A percentile compares a stretch with the other conserved stretches of the same genome.
Conservation (phyloP, 2,888 invertebrate species). For the Stenolophus ochropezus region DNA sequence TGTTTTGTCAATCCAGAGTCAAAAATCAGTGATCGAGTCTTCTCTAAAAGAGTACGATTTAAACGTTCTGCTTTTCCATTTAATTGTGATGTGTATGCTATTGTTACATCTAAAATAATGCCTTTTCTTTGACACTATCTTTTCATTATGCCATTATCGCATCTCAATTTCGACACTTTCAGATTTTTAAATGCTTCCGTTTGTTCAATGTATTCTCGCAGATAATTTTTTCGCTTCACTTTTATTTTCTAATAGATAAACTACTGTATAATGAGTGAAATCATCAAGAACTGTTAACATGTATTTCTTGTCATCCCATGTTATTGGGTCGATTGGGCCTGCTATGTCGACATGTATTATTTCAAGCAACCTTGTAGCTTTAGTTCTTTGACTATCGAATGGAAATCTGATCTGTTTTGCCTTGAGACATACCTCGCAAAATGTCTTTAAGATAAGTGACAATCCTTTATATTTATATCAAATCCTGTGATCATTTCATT, state of each 20-base stretch:
- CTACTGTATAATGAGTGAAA: background rate
- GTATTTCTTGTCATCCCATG: background rate
- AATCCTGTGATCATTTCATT: background rate
- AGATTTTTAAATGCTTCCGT: slow-evolving; percentile 60
- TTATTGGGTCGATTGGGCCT: background rate
- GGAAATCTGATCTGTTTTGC: background rate
- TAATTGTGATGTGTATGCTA: slow-evolving; percentile 60
- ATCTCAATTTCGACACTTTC: slow-evolving; percentile 28
- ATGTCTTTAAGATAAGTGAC: no score
- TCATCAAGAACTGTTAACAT: background rate
- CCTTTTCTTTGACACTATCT: slow-evolving; percentile 62
- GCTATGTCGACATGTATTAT: background rate
- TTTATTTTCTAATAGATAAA: background rate
- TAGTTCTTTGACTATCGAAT: background rate
- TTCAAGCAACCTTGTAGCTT: background rate
- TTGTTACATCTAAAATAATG: slow-evolving; percentile 62
- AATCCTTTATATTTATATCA: background rate
- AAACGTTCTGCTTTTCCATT: slow-evolving; percentile 56
- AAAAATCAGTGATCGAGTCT: slow-evolving; percentile 49
- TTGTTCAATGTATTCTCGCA: slow-evolving; percentile 62
- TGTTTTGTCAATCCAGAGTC: slow-evolving; percentile 50
- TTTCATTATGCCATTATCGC: no score
- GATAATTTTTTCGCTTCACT: slow-evolving; percentile 33
- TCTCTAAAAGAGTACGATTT: slow-evolving; percentile 43
- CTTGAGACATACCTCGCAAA: background rate